Conservation (phyloP, 2,888 invertebrate species). For the Loripinus fragilis region DNA sequence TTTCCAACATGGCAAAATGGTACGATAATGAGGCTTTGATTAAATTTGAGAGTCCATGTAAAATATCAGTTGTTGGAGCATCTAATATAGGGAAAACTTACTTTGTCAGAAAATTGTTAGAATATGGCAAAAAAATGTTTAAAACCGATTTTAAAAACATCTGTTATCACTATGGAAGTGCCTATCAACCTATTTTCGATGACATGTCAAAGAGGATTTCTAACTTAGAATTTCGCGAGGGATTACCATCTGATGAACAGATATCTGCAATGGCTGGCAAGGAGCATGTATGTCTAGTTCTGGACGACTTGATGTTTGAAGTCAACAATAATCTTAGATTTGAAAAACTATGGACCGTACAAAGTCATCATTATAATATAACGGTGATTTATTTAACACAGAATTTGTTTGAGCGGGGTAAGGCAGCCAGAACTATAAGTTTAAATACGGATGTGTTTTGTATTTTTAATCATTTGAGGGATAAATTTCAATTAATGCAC, state of each 20-base stretch:
- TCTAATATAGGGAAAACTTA: conserved; percentile 10
- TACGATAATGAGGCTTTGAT: background rate
- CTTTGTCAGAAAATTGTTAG: conserved; percentile 2
- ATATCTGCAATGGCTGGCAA: background rate
- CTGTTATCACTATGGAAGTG: conserved; percentile 22
- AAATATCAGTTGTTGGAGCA: background rate
- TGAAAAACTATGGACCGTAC: conserved; percentile 27
- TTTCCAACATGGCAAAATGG: background rate
- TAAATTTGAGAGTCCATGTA: conserved; percentile 11
- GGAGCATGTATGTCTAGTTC: background rate
- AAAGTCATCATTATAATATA: conserved; percentile 33
- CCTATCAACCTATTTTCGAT: conserved; percentile 21
- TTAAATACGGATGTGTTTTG: background rate
- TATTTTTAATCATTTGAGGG: background rate
- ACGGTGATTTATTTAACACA: conserved; percentile 30
- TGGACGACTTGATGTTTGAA: conserved; percentile 22
- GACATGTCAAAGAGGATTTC: conserved; percentile 16
- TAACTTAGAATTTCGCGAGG: conserved; percentile 22
- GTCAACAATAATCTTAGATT: background rate
- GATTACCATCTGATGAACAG: background rate
- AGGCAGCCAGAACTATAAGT: conserved; percentile 12
- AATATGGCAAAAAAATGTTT: conserved; percentile 10
- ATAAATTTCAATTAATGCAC: background rate
- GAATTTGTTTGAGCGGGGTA: conserved; percentile 25
- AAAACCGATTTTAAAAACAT: background rate